phyloP scores from a whole-genome alignment of 2,113 vertebrate species.

The Psittacula cyanocephala region DNA sequence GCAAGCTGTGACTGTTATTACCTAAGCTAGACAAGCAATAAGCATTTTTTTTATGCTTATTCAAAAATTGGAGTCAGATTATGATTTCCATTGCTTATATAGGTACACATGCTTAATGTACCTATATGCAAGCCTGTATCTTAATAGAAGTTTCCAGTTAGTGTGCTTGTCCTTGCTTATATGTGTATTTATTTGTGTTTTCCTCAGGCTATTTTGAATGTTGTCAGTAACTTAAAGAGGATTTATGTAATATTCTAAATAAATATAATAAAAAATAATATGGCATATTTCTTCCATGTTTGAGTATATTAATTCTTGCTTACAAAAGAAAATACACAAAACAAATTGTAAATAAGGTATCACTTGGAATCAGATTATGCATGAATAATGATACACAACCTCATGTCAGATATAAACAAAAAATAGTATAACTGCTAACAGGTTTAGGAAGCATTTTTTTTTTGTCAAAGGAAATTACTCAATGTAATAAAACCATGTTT shows the following conservation, averaged over 20 bases:
- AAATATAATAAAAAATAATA: conserved; percentile 70
- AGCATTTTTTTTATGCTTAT: neutral
- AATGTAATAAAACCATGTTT: conserved; percentile 61
- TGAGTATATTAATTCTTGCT: conserved; percentile 69
- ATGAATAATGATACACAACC: conserved; percentile 43
- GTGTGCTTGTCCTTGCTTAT: conserved; percentile 40
- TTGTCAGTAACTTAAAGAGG: conserved; percentile 60
- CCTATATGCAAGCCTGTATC: neutral
- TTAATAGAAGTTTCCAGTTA: neutral
- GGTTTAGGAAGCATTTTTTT: conserved; percentile 62
- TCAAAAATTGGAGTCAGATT: neutral
- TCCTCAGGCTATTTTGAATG: conserved; percentile 37
- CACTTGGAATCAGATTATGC: conserved; percentile 61
- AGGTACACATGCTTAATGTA: neutral
- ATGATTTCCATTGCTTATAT: neutral
- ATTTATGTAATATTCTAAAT: conserved; percentile 59
- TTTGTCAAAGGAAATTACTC: conserved; percentile 62
- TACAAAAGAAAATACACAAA: conserved; percentile 67
- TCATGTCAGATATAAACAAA: conserved; percentile 31
- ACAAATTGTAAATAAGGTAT: conserved; percentile 65
- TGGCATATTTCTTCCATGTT: conserved; percentile 65
- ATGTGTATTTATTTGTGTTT: conserved; percentile 57
- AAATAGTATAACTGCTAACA: conserved; percentile 34
- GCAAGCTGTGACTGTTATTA: neutral
- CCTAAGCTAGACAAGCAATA: neutral